Conservation (phyloP, 2,888 invertebrate species). For the Prosapia bicincta region DNA sequence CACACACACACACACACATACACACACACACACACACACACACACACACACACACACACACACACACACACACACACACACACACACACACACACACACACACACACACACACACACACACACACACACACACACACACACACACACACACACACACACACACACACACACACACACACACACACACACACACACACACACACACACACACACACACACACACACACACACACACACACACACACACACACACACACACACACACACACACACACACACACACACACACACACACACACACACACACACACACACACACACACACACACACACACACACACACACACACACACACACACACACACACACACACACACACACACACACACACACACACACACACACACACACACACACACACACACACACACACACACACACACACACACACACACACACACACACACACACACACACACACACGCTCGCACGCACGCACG, state of each 20-base stretch:
- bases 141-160: no score
- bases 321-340: background rate
- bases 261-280: conserved; percentile 3
- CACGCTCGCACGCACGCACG: background rate
- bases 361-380: background rate
- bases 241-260: background rate
- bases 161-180: no score
- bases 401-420: conserved; percentile 3
- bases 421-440: background rate
- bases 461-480: background rate
- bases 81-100: no score
- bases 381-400: conserved; percentile 5
- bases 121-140: no score
- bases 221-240: background rate
- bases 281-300: background rate
- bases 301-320: background rate
- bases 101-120: no score
- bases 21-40: no score
- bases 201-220: no score
- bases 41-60: no score
- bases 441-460: background rate
- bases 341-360: background rate
- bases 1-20: no score
- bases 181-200: no score
- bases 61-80: no score